Base-by-base conservation (phyloP, 2,113 vertebrate species). In the Aix galericulata region DNA sequence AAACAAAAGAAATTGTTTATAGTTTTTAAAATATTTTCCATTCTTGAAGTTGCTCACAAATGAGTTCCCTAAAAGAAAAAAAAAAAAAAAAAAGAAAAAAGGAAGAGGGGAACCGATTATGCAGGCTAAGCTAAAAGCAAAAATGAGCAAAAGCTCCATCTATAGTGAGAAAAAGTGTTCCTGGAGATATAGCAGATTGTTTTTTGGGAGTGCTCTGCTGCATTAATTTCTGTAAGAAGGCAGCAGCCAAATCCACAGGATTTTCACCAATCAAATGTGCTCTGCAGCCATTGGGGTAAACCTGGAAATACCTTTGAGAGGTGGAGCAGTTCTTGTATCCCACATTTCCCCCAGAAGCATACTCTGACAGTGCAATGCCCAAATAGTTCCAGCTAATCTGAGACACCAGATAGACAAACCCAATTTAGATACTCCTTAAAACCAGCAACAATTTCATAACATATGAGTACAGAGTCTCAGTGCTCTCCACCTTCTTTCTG, bases 21-120 rank as follows among this genome's bases (percentile, higher is more conserved):
- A 82, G 66, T 69, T 94, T 90, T 12, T 13, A 84, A 94, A 96
- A 86, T 81, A 88, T 84, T 96, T 97, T 93, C 90, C 82, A 40
- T 81, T 93, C 94, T 88, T 91, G 25, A 94, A 92, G 76, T 89
- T 53, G 14, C 29, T 94, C 48, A 60, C 26, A 89, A 94, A 82
- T 77, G 0, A 59, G 67, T 91, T 93, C 93, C 55, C 68, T 95
- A 63, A 36, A 44, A 83, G 12, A 36, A 56, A 69, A 88, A 71
- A 81, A 42, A 6, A 42, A 42, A 42, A 42, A 42, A 42, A 14
- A 14, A 14, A 42, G 5, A 14, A 14, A 8, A 36, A 46, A 44
- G 5, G 64, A 8, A 78, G 14, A 78, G 6, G 40, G 18, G 27
- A 69, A 74, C 52, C 89, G 53, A 92, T 92, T 93, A 88, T 50